Evolutionary conservation across 1,140 invertebrate species (phyloP), one percentile per base, ranked within the genome.

Genomic region (Panagrolaimus sp.): DNA sequence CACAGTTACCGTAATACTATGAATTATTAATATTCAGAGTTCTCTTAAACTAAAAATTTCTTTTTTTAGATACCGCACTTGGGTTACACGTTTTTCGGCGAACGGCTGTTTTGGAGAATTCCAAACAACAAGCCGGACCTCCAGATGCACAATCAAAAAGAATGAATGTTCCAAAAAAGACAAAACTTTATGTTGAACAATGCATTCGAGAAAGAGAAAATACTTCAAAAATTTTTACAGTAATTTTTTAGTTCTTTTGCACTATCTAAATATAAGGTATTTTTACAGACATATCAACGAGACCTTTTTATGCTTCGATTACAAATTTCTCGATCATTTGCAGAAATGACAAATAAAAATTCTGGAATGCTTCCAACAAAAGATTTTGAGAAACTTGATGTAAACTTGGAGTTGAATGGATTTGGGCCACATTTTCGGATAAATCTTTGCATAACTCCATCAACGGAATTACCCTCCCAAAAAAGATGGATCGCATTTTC

Each of bases 81-180:
- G 52, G 52, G 10, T 12, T 58, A 12, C 28, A 58, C 8, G 52
- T 28, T 28, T 58, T 58, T n/a, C 52, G 52, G 10, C 52, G 52
- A n/a, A 28, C 52, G 4, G 52, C 21, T 7, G 21, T 58, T 10
- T 26, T 58, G 10, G 52, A 58, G 4, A 28, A 58, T 26, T 21
- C 52, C 8, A 28, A 38, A 7, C 52, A 26, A n/a, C 52, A 21
- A 38, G 32, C 32, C 7, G 32, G 32, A 2, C 52, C 52, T 5
- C 17, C 52, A 58, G 28, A 58, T 28, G 32, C 52, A 4, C 10
- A 21, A 4, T 58, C 28, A 58, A 28, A 21, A 21, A n/a, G 32
- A 38, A 26, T 58, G 17, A 58, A 58, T 14, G 28, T 58, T 58
- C 52, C 52, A n/a, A 58, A 58, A 21, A 58, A 58, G 52, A 58